Evolutionary conservation across 2,797 vertebrate genomes (phyloP).

Genomic region (Pseudochaenichthys georgianus): DNA sequence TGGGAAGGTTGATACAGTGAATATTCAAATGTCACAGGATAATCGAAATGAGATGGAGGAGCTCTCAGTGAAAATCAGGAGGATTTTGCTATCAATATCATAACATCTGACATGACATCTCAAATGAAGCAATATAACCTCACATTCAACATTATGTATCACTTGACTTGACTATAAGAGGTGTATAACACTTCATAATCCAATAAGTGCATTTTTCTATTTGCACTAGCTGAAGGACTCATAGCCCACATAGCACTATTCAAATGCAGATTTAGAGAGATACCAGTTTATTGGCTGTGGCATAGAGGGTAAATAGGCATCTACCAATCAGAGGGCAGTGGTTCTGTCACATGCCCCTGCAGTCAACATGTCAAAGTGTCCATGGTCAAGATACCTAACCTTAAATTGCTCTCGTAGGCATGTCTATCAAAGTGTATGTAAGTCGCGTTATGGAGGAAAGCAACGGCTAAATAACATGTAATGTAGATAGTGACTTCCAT

Average conservation of each 20-base stretch:
- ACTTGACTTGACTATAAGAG: background rate
- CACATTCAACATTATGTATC: background rate
- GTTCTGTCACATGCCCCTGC: too few relatives aligned
- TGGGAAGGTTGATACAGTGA: background rate
- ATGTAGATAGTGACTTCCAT: too few relatives aligned
- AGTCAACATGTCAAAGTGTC: too few relatives aligned
- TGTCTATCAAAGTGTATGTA: too few relatives aligned
- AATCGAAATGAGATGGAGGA: background rate
- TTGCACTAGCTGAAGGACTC: background rate
- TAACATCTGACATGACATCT: background rate
- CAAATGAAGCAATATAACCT: background rate
- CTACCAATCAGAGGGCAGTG: too few relatives aligned
- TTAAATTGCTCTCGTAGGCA: too few relatives aligned
- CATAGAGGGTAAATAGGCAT: too few relatives aligned
- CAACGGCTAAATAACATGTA: too few relatives aligned
- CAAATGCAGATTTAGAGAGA: background rate
- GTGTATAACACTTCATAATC: background rate
- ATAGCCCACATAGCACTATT: background rate
- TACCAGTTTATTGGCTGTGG: background rate
- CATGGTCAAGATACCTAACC: too few relatives aligned
- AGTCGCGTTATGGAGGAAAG: background rate
- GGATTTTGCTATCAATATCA: background rate
- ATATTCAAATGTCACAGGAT: background rate
- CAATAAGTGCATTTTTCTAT: background rate
- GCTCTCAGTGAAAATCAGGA: background rate